Evolutionary conservation across 2,888 invertebrate genomes (phyloP).

Genomic region (Pandemis corylana): DNA sequence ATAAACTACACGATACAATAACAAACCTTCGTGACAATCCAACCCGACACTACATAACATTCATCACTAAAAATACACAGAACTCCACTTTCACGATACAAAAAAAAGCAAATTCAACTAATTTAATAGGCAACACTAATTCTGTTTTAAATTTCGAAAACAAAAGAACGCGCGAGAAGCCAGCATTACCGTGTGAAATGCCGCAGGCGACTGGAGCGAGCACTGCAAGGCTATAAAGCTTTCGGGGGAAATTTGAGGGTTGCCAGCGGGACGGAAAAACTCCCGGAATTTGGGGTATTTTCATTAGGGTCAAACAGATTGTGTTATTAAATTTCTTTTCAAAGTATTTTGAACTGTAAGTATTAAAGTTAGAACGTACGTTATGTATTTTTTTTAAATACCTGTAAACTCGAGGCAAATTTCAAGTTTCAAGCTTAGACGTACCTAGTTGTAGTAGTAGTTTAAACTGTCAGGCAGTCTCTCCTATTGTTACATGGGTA

Average conservation of each 20-base stretch:
- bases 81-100: not conserved
- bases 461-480: too few species aligned
- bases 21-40: conserved; percentile 38
- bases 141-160: conserved; percentile 24
- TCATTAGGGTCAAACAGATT: not conserved
- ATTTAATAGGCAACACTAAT: conserved; percentile 7
- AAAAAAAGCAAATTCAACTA: conserved; percentile 13
- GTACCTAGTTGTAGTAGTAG: too few species aligned
- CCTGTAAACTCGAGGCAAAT: not conserved
- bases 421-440: too few species aligned
- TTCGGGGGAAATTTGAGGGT: conserved; percentile 46
- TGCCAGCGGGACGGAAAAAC: conserved; percentile 43
- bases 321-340: conserved; percentile 25
- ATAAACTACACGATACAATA: conserved; percentile 27
- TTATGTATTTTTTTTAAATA: not conserved
- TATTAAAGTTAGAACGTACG: not conserved
- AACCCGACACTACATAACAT: conserved; percentile 7
- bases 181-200: conserved; percentile 50
- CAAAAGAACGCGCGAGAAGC: conserved; percentile 19
- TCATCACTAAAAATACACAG: conserved; percentile 8
- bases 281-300: conserved; percentile 27
- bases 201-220: conserved; percentile 65
- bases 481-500: too few species aligned
- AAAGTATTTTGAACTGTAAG: not conserved
- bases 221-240: conserved; percentile 57